Percentiles rank a stretch among this genome's conserved stretches.
These are phyloP conservation scores for Balaeniceps rex DNA, from an alignment of 2,113 vertebrate species.

Conservation along the genomic window DNA sequence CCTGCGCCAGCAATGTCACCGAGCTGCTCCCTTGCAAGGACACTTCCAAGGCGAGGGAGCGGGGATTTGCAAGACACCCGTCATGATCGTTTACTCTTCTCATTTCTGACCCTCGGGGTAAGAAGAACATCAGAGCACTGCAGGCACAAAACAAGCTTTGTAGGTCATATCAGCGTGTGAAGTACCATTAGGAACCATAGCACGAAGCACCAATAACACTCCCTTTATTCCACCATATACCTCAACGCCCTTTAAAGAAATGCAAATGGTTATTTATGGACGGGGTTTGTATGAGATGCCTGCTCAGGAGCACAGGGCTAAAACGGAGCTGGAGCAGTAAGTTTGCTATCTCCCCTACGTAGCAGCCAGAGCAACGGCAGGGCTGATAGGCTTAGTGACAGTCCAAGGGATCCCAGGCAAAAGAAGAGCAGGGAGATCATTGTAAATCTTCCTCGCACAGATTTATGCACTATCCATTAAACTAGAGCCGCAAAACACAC, in stretches of 20 bases:
- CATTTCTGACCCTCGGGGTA: constrained; percentile 19
- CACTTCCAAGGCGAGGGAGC: not conserved
- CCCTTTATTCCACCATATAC: not conserved
- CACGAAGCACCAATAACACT: not conserved
- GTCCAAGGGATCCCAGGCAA: not conserved
- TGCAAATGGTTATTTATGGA: not conserved
- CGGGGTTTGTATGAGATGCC: rapidly evolving
- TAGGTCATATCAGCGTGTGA: not conserved
- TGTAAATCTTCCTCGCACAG: not conserved
- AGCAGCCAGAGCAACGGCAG: not conserved
- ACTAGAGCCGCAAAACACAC: not conserved
- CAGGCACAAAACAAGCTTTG: constrained; percentile 28
- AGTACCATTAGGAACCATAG: constrained; percentile 19
- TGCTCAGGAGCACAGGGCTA: not conserved
- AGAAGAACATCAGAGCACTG: constrained; percentile 12
- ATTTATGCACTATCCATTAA: not conserved
- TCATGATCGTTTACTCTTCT: not conserved
- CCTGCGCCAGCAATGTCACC: not conserved
- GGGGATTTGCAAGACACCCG: not conserved
- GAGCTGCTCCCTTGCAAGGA: constrained; percentile 6
- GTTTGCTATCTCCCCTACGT: not conserved
- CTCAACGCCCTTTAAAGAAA: constrained; percentile 30
- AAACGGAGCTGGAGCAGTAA: not conserved
- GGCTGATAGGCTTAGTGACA: not conserved
- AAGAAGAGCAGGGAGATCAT: not conserved